Base-by-base conservation (phyloP, 2,113 vertebrate species). In the Dasypus novemcinctus region DNA sequence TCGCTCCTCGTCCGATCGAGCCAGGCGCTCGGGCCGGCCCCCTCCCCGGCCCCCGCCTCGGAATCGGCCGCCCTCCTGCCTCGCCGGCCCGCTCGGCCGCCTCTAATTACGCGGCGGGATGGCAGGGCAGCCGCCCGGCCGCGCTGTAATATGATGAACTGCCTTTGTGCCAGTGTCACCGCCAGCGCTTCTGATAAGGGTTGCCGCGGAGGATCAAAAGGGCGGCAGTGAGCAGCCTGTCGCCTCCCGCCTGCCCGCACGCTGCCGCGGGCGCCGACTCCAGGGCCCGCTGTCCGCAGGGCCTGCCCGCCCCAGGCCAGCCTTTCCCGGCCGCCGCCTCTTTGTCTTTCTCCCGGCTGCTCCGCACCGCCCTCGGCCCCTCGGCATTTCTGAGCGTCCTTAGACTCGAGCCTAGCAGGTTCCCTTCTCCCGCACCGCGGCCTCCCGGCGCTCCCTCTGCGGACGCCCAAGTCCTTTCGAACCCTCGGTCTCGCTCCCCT, bases 111-210 rank as follows among this genome's bases (percentile, higher is more conserved):
- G 98, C 99, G 98, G 98, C 97, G 98, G 79, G 97, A 98, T 98
- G 98, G 98, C 98, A 98, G 98, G 98, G 92, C 54, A 99, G 98
- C 98, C 98, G 98, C 98, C 98, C 98, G 96, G 98, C 98, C 98
- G 97, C 98, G 95, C 98, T 98, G 99, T 99, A 99, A 99, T 98
- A 92, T 98, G 98, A 98, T 98, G 98, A 98, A 98, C 98, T 98
- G 98, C 98, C 98, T 99, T 99, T 98, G 98, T 99, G 98, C 97
- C 96, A 10, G 97, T 98, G 99, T 98, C 99, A 98, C 98, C 98
- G 98, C 98, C 98, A 99, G 98, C 99, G 99, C 99, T 99, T 98
- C 98, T 98, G 98, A 99, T 98, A 99, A 99, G 98, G 98, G 98
- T 97, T 98, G 98, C 98, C 96, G 96, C 97, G 74, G 97, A 97